phyloP scores from a whole-genome alignment of 2,113 vertebrate genomes.

The Camelus bactrianus region DNA sequence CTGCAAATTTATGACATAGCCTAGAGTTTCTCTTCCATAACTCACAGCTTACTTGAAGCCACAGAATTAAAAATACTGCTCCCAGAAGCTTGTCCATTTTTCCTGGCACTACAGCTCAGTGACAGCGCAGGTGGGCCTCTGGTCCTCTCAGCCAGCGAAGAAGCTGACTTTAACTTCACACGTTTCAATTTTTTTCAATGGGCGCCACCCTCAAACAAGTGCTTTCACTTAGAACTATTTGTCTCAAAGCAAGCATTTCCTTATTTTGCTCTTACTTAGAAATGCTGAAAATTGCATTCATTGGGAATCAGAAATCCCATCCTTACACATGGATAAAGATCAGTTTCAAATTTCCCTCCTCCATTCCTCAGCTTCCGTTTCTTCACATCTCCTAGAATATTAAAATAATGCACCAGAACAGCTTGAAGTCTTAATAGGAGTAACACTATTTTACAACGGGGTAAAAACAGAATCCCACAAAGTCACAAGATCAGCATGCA shows the following conservation, averaged over 20 bases:
- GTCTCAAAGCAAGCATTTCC: background rate
- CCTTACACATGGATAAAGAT: background rate
- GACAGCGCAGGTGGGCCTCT: background rate
- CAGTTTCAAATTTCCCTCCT: background rate
- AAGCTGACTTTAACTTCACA: background rate
- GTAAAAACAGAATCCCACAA: background rate
- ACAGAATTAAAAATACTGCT: background rate
- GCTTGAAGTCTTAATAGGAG: background rate
- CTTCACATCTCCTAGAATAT: background rate
- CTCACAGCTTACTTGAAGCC: constrained; percentile 56
- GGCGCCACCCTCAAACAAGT: background rate
- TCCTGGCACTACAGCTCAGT: background rate
- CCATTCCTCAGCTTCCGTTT: background rate
- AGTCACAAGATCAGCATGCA: background rate
- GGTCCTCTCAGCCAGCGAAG: background rate
- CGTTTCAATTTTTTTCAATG: background rate
- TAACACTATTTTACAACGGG: background rate
- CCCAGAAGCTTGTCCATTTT: constrained; percentile 21
- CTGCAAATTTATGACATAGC: background rate
- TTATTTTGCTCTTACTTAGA: background rate
- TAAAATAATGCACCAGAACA: background rate
- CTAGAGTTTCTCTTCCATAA: background rate
- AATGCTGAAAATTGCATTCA: background rate
- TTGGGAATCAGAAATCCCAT: background rate
- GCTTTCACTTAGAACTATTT: background rate